These are phyloP conservation scores for Paratilapia polleni DNA, from an alignment of 2,113 vertebrate species.

Conservation along the genomic window DNA sequence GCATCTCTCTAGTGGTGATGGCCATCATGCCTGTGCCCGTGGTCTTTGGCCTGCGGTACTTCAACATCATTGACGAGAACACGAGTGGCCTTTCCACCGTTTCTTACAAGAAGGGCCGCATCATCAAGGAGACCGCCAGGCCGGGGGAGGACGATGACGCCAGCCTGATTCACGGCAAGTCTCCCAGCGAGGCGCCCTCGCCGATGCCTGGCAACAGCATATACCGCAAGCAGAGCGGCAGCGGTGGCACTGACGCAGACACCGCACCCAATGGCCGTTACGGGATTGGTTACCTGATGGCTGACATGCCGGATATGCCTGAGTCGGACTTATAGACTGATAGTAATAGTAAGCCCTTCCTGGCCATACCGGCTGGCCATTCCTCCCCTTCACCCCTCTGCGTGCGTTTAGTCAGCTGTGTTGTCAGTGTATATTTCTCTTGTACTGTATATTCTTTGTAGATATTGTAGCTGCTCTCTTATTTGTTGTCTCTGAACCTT, in stretches of 20 bases:
- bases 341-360: conserved; percentile 7
- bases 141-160: conserved; percentile 87
- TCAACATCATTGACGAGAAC: conserved; percentile 87
- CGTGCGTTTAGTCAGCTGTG: conserved; percentile 54
- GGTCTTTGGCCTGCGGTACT: conserved; percentile 86
- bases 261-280: conserved; percentile 93
- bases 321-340: conserved; percentile 91
- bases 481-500: conserved; percentile 63
- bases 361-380: conserved; percentile 10
- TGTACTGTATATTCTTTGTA: conserved; percentile 75
- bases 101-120: conserved; percentile 92
- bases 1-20: conserved; percentile 86
- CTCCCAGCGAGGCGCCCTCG: conserved; percentile 88
- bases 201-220: conserved; percentile 90
- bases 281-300: conserved; percentile 93
- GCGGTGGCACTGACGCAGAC: conserved; percentile 73
- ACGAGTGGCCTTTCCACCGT: conserved; percentile 85
- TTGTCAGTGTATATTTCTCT: conserved; percentile 59
- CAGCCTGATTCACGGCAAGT: conserved; percentile 91
- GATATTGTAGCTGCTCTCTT: conserved; percentile 71
- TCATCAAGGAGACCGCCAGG: conserved; percentile 88
- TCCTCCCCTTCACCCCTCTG: conserved; percentile 19
- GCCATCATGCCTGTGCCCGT: conserved; percentile 90
- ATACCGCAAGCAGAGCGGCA: conserved; percentile 88
- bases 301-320: conserved; percentile 92